Evolutionary conservation across 2,113 vertebrate species (phyloP).

Genomic region (Maylandia zebra): DNA sequence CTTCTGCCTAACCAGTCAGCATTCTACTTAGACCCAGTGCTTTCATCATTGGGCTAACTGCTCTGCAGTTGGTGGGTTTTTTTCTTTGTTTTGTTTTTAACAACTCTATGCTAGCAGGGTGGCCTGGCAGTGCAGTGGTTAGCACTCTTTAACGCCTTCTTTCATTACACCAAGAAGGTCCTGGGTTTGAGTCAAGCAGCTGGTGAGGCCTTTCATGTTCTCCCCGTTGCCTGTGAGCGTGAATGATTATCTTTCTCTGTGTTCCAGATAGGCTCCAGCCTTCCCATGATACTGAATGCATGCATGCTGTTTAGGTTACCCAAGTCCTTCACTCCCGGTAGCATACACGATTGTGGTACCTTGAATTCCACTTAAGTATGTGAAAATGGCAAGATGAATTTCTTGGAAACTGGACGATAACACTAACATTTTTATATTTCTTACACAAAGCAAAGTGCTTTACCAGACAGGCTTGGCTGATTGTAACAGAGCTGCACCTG

Average conservation of each 20-base stretch:
- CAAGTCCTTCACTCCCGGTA: background rate
- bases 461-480: background rate
- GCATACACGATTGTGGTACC: background rate
- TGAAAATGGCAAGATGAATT: background rate
- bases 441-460: background rate
- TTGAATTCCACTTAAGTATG: background rate
- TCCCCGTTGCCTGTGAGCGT: background rate
- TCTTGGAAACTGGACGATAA: background rate
- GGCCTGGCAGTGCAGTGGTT: background rate
- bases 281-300: background rate
- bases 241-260: background rate
- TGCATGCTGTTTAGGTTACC: background rate
- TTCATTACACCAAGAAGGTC: background rate
- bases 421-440: background rate
- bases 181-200: background rate
- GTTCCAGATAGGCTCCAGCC: background rate
- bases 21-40: background rate
- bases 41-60: background rate
- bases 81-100: background rate
- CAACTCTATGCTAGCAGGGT: background rate
- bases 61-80: rapidly evolving
- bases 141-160: background rate
- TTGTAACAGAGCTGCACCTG: background rate
- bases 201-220: background rate
- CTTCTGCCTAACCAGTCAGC: background rate